Base-by-base conservation (phyloP, 2,797 vertebrate species). In the Chelidonichthys spinosus region DNA sequence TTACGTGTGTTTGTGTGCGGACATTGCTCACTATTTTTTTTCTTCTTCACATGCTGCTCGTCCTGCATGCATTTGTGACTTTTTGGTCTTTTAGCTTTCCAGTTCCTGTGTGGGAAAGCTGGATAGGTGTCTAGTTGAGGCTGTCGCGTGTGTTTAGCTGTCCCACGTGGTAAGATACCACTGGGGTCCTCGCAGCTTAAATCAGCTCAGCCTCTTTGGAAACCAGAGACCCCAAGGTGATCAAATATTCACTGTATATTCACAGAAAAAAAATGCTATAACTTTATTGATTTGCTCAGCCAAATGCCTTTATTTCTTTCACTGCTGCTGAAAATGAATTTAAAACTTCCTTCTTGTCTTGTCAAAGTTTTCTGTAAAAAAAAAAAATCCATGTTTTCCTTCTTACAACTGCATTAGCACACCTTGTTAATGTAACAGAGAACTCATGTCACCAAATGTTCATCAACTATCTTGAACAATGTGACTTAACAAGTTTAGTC, bases 161-260 rank as follows among this genome's bases (percentile, higher is more conserved):
- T 79, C 85, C 78, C 78, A 42, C 42, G 63, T 64, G 78, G 68
- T 72, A 52, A 33, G 13, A 50, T 44, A 36, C 54, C 47, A 15
- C 32, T 70, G 13, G 63, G 67, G 63, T 81, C 58, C 42, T 56
- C 56, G 25, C 61, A 53, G 68, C 67, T 76, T 46, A 74, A 79
- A 58, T 82, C 56, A 76, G 14, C 49, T 46, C 33, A 44, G 59
- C 56, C 59, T 68, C 61, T 72, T 46, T 52, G 17, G 40, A 59
- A 69, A 74, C 56, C 61, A 68, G 44, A 17, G 0, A 40, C 11
- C 53, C 18, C 66, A 72, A 59, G 14, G 25, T 67, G 66, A 80
- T 77, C 37, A 81, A 67, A 74, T 81, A 83, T 79, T 84, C 18
- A 83, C 66, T 47, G n/a, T n/a, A n/a, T n/a, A n/a, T n/a, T n/a